Percentiles rank a stretch among this genome's conserved stretches.
phyloP scores from a whole-genome alignment of 2,888 invertebrate genomes.

The Xestia rhomboidea region DNA sequence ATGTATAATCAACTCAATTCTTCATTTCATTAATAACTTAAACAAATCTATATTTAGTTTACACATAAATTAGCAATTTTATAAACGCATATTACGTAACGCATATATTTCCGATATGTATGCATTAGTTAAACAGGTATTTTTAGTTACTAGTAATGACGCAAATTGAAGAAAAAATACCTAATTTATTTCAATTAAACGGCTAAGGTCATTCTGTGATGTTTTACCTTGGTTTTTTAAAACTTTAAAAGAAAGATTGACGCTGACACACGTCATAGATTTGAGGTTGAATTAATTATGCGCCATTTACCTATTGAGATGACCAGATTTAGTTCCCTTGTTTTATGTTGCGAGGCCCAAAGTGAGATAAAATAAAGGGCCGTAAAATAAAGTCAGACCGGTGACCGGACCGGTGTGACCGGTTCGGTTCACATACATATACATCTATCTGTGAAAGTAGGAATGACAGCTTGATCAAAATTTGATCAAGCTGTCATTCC shows the following conservation, averaged over 20 bases:
- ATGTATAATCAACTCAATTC: background rate
- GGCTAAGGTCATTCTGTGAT: background rate
- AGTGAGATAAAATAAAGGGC: background rate
- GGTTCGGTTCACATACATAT: too few species aligned
- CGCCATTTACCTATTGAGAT: background rate
- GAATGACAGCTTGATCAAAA: too few species aligned
- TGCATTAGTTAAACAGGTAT: background rate
- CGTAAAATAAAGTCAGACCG: too few species aligned
- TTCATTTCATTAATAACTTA: background rate
- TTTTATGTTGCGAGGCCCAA: background rate
- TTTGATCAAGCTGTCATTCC: too few species aligned
- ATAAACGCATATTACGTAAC: background rate
- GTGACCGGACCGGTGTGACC: too few species aligned
- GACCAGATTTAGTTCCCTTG: too few species aligned
- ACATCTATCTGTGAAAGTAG: too few species aligned
- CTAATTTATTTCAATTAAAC: background rate
- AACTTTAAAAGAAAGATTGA: background rate
- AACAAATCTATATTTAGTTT: background rate
- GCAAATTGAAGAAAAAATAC: background rate
- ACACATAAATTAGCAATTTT: background rate
- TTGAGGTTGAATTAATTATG: background rate
- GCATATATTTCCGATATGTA: background rate
- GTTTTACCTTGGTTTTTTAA: slow-evolving; percentile 16
- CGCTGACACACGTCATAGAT: slow-evolving; percentile 8
- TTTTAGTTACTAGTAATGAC: slow-evolving; percentile 11